phyloP scores from a whole-genome alignment of 2,113 vertebrate genomes.

The Ptyas mucosa region DNA sequence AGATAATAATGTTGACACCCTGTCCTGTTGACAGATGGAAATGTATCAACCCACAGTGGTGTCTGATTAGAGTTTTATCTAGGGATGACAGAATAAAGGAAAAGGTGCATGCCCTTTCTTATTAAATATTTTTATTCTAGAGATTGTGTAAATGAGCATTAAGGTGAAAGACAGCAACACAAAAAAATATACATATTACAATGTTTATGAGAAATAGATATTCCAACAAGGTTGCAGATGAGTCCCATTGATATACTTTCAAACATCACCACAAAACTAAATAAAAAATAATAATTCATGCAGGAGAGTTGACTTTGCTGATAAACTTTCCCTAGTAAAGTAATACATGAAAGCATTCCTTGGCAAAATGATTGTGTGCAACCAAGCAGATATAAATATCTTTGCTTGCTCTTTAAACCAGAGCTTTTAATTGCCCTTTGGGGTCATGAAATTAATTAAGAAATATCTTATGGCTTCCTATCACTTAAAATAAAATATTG shows the following conservation, averaged over 20 bases:
- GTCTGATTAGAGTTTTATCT: slow-evolving; percentile 29
- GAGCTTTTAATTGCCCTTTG: slow-evolving; percentile 58
- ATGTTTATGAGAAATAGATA: background rate
- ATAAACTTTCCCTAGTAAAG: slow-evolving; percentile 37
- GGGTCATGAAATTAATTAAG: slow-evolving; percentile 63
- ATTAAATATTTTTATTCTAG: background rate
- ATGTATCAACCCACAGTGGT: slow-evolving; percentile 55
- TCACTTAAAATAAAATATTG: slow-evolving; percentile 65
- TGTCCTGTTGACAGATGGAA: slow-evolving; percentile 58
- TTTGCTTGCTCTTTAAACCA: slow-evolving; percentile 42
- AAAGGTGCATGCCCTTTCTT: background rate
- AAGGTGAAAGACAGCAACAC: background rate
- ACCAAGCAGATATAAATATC: slow-evolving; percentile 62
- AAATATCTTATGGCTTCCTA: slow-evolving; percentile 40
- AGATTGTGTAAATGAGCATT: background rate
- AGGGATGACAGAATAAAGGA: background rate
- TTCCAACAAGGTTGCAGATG: background rate
- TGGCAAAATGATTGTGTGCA: slow-evolving; percentile 44
- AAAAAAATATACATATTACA: background rate
- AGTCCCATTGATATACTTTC: background rate
- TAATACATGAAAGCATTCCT: slow-evolving; percentile 11
- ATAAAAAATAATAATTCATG: background rate
- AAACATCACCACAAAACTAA: background rate
- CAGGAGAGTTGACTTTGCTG: background rate
- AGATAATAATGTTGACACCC: slow-evolving; percentile 59